Conservation (phyloP, 2,888 invertebrate genomes). For the Agonum fuliginosum region DNA sequence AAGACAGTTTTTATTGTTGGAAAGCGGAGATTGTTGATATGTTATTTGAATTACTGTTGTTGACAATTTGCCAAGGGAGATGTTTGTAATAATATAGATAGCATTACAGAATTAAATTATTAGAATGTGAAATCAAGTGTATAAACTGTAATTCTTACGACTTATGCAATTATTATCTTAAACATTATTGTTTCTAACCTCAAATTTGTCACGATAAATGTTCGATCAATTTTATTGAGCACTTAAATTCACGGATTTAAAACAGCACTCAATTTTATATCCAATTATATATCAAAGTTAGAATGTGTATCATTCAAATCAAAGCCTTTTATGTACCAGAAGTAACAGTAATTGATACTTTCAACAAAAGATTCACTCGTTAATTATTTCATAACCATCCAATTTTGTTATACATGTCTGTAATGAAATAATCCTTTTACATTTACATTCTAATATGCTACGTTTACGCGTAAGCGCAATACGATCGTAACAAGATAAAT, state of each 20-base stretch:
- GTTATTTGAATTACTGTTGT: background rate
- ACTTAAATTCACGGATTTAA: background rate
- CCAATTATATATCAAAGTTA: background rate
- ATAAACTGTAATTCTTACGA: background rate
- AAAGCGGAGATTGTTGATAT: constrained; percentile 3
- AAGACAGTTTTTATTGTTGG: background rate
- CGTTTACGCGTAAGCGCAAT: background rate
- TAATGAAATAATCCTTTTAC: background rate
- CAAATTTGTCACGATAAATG: no score
- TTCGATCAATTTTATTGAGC: background rate
- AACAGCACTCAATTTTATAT: background rate
- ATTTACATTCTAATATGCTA: background rate
- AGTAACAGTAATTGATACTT: background rate
- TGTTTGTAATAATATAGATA: background rate
- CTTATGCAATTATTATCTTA: background rate
- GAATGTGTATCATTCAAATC: background rate
- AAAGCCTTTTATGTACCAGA: background rate
- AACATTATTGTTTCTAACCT: background rate
- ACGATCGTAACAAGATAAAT: background rate
- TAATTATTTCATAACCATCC: background rate
- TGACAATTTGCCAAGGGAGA: background rate
- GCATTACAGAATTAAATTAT: background rate
- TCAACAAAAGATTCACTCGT: background rate
- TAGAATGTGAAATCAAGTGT: background rate
- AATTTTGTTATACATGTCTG: no score